phyloP scores from a whole-genome alignment of 1,140 invertebrate genomes.

The Arctopsyche grandis region DNA sequence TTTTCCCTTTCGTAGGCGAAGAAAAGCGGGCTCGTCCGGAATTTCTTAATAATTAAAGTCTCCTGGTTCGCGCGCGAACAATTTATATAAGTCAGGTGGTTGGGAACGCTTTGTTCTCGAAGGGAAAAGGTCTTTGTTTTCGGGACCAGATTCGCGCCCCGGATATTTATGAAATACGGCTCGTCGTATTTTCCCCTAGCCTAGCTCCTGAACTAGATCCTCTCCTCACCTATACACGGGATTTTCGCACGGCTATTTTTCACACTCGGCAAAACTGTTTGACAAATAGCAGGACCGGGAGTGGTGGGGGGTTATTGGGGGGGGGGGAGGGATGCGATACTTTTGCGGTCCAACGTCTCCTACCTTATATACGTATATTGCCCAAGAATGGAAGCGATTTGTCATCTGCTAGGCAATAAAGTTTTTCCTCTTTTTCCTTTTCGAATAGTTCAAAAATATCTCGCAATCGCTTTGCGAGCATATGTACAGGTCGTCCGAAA shows the following conservation, averaged over 20 bases:
- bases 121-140: not conserved
- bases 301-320: not conserved
- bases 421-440: constrained; percentile 8
- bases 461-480: too few species aligned
- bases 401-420: constrained; percentile 17
- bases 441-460: not conserved
- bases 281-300: too few species aligned
- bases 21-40: constrained; percentile 2
- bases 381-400: constrained; percentile 6
- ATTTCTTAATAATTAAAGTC: constrained; percentile 20
- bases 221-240: not conserved
- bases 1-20: not conserved
- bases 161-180: not conserved
- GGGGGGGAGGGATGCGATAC: not conserved
- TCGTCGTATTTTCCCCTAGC: not conserved
- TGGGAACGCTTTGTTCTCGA: not conserved
- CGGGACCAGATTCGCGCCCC: not conserved
- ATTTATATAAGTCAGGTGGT: not conserved
- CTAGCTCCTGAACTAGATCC: not conserved
- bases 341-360: not conserved
- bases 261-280: not conserved
- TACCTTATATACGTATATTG: not conserved
- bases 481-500: too few species aligned
- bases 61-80: not conserved
- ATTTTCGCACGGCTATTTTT: not conserved